These are phyloP conservation scores for Pinctada fucata DNA, from an alignment of 2,888 invertebrate species.

Conservation along the genomic window DNA sequence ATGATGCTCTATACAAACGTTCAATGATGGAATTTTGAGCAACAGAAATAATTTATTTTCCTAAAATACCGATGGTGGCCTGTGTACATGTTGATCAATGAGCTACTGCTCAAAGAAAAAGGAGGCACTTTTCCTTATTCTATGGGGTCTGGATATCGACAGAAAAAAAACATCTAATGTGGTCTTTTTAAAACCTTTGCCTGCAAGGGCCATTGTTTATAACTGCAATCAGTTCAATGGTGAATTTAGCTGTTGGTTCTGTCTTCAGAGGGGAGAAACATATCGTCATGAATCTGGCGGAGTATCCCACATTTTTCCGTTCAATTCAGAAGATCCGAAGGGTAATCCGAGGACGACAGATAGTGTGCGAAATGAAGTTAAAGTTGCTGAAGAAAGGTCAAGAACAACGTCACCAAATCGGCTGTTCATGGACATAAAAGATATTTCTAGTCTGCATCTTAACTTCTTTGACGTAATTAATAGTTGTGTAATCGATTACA, in stretches of 20 bases:
- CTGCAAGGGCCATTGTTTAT: conserved; percentile 34
- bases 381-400: neutral
- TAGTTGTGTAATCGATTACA: conserved; percentile 35
- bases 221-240: conserved; percentile 34
- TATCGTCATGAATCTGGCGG: conserved; percentile 17
- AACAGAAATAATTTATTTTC: conserved; percentile 32
- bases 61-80: conserved; percentile 36
- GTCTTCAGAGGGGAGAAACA: conserved; percentile 29
- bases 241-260: conserved; percentile 27
- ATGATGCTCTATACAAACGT: conserved; percentile 24
- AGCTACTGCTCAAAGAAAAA: conserved; percentile 23
- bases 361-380: neutral
- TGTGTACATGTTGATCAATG: conserved; percentile 34
- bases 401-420: neutral
- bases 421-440: conserved; percentile 27
- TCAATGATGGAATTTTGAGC: conserved; percentile 14
- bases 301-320: conserved; percentile 16
- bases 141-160: conserved; percentile 21
- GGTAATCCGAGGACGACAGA: conserved; percentile 2
- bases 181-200: conserved; percentile 23
- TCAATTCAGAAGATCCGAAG: neutral
- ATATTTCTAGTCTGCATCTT: conserved; percentile 27
- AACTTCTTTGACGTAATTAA: conserved; percentile 25
- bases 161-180: conserved; percentile 13
- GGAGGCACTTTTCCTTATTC: conserved; percentile 5